Evolutionary conservation across 1,140 invertebrate genomes (phyloP).

Genomic region (Calliphora vicina): DNA sequence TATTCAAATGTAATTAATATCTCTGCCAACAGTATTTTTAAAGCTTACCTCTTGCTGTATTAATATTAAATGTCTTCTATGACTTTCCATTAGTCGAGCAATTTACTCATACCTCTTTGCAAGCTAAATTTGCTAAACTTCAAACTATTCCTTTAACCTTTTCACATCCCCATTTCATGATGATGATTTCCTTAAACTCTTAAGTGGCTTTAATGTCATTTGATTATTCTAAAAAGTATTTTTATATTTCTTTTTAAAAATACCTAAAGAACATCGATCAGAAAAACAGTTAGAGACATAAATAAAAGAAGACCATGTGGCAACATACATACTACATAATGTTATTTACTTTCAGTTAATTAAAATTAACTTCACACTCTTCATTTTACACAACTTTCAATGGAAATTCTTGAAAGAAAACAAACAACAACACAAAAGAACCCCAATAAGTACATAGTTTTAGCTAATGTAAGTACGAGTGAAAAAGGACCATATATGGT

Average conservation of each 20-base stretch:
- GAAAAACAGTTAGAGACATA: not conserved
- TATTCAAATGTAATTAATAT: too few species aligned
- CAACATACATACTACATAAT: too few species aligned
- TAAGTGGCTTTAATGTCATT: not conserved
- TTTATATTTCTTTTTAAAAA: not conserved
- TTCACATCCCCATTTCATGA: not conserved
- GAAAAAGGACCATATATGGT: not conserved
- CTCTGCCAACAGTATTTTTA: too few species aligned
- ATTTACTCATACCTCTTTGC: too few species aligned
- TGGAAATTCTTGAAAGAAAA: not conserved
- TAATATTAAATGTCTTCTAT: too few species aligned
- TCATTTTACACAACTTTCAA: not conserved
- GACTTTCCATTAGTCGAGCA: too few species aligned
- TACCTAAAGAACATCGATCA: too few species aligned
- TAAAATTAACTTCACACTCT: conserved; percentile 5
- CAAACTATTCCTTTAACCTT: not conserved
- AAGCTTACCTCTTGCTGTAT: too few species aligned
- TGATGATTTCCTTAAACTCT: conserved; percentile 1
- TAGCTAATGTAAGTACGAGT: not conserved
- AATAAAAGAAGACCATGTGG: not conserved
- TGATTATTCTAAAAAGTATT: not conserved
- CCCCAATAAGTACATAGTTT: not conserved
- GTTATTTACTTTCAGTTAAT: conserved; percentile 8
- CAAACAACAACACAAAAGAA: not conserved
- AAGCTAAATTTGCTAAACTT: too few species aligned